Base-by-base conservation (phyloP, 2,113 vertebrate species). In the Ibidorhyncha struthersii region DNA sequence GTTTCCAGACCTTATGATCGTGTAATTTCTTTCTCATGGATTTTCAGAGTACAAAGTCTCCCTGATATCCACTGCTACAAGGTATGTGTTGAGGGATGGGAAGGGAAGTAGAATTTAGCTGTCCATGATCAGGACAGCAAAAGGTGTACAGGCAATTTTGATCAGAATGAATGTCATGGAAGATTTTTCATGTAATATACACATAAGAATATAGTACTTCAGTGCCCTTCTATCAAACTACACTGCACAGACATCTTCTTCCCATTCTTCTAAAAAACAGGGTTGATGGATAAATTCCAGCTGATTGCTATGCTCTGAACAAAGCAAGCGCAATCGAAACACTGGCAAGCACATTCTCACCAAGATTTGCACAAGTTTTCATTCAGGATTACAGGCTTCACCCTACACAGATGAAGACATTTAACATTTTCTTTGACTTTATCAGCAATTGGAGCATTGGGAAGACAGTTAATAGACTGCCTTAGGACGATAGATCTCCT, bases 361-460 rank as follows among this genome's bases (percentile, higher is more conserved):
- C 50, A 66, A 83, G 82, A 55, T 92, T 73, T 93, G 59, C 32
- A 6, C 49, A 59, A 82, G 56, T 78, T 94, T 94, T 86, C 80
- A 38, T 65, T 91, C 90, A 92, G 59, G 26, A 59, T 83, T 92
- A 32, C n/a, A 89, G 56, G 36, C 21, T 92, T 67, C 10, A 38
- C 76, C 89, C 27, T 82, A 61, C 77, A n/a, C 56, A 90, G 61
- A 78, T 25, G 52, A 95, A 82, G 83, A 82, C 8, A 89, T 91
- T 78, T 86, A 89, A 63, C 16, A 65, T 93, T 91, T 93, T 86
- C 67, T 62, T 84, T 59, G 50, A 81, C n/a, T 90, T 92, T 83
- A 84, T 84, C 59, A 84, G 41, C 47, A 86, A 15, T 7, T 56
- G 72, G 38, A 80, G 5, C 22, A n/a, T 34, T 6, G 8, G 16